Evolutionary conservation across 2,797 vertebrate species (phyloP).

Genomic region (Pachyuromys duprasi): DNA sequence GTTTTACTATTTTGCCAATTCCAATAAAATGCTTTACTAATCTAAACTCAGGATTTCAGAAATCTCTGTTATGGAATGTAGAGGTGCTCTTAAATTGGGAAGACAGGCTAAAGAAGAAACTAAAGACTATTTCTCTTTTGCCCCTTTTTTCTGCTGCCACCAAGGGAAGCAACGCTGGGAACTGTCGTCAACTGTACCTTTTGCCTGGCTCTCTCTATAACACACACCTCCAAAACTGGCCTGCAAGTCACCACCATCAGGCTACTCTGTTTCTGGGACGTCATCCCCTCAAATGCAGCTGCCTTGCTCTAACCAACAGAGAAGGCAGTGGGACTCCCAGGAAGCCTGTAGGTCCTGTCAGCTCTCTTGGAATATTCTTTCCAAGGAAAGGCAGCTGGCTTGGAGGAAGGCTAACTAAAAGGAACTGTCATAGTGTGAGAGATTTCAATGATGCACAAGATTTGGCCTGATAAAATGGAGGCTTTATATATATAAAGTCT

Average conservation of each 20-base stretch:
- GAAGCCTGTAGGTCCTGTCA: neutral
- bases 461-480: neutral
- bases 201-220: neutral
- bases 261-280: neutral
- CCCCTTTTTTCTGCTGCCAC: neutral
- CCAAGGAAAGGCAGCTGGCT: neutral
- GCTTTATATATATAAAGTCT: neutral
- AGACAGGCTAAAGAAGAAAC: neutral
- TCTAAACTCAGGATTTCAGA: constrained; percentile 64
- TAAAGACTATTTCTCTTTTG: neutral
- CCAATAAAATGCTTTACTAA: constrained; percentile 60
- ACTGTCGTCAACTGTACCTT: neutral
- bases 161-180: neutral
- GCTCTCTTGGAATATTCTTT: neutral
- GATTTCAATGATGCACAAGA: neutral
- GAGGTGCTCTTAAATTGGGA: constrained; percentile 38
- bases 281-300: neutral
- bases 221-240: neutral
- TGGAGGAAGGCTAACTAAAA: neutral
- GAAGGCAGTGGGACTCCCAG: neutral
- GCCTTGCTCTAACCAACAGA: neutral
- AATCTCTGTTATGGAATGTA: constrained; percentile 38
- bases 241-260: neutral
- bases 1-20: constrained; percentile 69
- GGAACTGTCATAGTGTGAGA: neutral